Conservation (phyloP, 2,113 vertebrate genomes). For the Pollimyrus isidori region DNA sequence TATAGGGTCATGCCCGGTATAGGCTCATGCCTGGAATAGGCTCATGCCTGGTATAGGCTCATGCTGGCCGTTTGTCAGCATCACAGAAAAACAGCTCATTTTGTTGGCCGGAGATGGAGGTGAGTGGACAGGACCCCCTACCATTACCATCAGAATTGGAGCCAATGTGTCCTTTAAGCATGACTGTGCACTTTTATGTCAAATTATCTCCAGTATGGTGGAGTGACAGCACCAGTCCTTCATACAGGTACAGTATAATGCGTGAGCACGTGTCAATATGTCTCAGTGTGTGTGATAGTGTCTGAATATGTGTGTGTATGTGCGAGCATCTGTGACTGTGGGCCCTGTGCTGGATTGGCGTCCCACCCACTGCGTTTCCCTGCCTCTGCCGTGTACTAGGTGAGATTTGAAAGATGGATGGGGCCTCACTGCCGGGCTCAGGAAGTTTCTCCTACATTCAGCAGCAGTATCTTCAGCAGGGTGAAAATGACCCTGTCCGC, state of each 20-base stretch:
- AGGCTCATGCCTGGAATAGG: too few relatives aligned
- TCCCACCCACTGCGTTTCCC: too few relatives aligned
- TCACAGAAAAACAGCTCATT: neutral
- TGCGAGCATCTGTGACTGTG: too few relatives aligned
- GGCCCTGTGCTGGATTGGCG: too few relatives aligned
- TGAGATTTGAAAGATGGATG: neutral
- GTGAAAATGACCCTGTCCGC: neutral
- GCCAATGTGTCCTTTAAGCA: neutral
- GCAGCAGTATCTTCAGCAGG: neutral
- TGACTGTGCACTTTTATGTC: neutral
- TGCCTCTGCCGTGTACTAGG: neutral
- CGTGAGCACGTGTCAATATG: neutral
- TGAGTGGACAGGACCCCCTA: neutral
- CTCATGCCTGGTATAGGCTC: too few relatives aligned
- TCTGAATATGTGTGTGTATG: neutral
- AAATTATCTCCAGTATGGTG: neutral
- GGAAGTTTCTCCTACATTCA: neutral
- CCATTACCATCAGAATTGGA: neutral
- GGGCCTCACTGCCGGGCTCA: neutral
- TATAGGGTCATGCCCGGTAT: too few relatives aligned
- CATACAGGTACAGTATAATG: neutral
- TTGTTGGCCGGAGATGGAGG: neutral
- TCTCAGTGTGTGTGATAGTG: neutral
- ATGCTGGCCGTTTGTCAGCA: neutral
- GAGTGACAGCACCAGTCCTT: neutral